These are phyloP conservation scores for Epicauta chinensis DNA, from an alignment of 1,140 invertebrate species.

Conservation along the genomic window DNA sequence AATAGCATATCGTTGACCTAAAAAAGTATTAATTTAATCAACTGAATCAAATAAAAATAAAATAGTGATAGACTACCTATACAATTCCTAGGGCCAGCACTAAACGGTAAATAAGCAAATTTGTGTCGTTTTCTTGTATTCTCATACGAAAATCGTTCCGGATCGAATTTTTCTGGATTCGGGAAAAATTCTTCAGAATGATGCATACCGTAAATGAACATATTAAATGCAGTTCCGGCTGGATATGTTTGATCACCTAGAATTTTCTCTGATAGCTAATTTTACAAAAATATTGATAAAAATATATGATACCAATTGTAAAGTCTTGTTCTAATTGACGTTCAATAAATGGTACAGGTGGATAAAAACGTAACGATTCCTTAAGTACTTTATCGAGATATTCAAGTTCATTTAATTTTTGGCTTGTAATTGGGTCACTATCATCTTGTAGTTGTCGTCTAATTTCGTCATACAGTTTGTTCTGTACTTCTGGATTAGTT, in stretches of 20 bases:
- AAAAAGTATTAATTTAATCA: constrained; percentile 1
- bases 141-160: constrained; percentile 59
- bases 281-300: no score
- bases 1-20: constrained; percentile 46
- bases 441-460: constrained; percentile 45
- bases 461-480: constrained; percentile 55
- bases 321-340: constrained; percentile 48
- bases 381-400: constrained; percentile 60
- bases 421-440: constrained; percentile 31
- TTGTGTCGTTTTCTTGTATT: constrained; percentile 43
- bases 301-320: constrained; percentile 15
- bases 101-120: constrained; percentile 57
- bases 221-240: constrained; percentile 24
- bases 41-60: constrained; percentile 1
- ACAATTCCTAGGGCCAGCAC: constrained; percentile 57
- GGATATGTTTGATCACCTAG: constrained; percentile 30
- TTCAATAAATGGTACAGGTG: constrained; percentile 60
- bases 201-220: constrained; percentile 48
- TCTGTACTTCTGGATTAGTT: constrained; percentile 54
- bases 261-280: not conserved
- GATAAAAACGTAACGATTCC: constrained; percentile 55
- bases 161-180: constrained; percentile 59
- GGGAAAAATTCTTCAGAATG: constrained; percentile 54
- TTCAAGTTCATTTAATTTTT: constrained; percentile 55
- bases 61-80: constrained; percentile 43